These are phyloP conservation scores for Panthera uncia DNA, from an alignment of 2,113 vertebrate genomes.

Conservation along the genomic window DNA sequence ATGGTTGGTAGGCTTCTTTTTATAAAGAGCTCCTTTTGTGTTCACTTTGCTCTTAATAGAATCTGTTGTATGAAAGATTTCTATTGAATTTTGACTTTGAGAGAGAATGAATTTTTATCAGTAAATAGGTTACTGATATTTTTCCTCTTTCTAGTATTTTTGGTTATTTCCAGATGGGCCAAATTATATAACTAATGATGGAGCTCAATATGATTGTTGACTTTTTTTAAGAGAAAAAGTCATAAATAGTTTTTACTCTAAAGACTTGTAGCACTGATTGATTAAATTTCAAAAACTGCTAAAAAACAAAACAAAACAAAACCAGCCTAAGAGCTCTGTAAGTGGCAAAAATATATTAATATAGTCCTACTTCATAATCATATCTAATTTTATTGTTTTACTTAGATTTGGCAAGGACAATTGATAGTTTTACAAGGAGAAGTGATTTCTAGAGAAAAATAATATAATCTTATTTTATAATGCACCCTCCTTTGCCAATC, in stretches of 20 bases:
- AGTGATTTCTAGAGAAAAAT: conserved; percentile 59
- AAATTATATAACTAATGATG: neutral
- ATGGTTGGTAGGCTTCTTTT: conserved; percentile 87
- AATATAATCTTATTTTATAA: neutral
- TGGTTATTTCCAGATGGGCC: neutral
- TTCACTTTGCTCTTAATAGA: conserved; percentile 45
- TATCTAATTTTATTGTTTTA: conserved; percentile 38
- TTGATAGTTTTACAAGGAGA: conserved; percentile 34
- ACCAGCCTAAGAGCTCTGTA: neutral
- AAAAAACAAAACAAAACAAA: neutral
- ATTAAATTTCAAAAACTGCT: neutral
- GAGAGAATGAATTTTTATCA: conserved; percentile 13
- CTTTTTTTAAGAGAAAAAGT: neutral
- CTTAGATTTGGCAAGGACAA: conserved; percentile 36
- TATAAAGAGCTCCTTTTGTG: conserved; percentile 15
- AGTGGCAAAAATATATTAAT: conserved; percentile 19
- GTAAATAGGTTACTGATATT: neutral
- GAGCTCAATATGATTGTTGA: neutral
- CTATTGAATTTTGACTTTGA: conserved; percentile 27
- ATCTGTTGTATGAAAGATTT: neutral
- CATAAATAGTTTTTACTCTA: neutral
- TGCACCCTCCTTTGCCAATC: conserved; percentile 28
- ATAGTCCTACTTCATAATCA: conserved; percentile 7
- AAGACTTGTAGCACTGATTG: neutral
- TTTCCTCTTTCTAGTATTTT: conserved; percentile 7